Percentiles rank a stretch among this genome's conserved stretches.
phyloP scores from a whole-genome alignment of 2,888 invertebrate genomes.

The Cantharis rustica region DNA sequence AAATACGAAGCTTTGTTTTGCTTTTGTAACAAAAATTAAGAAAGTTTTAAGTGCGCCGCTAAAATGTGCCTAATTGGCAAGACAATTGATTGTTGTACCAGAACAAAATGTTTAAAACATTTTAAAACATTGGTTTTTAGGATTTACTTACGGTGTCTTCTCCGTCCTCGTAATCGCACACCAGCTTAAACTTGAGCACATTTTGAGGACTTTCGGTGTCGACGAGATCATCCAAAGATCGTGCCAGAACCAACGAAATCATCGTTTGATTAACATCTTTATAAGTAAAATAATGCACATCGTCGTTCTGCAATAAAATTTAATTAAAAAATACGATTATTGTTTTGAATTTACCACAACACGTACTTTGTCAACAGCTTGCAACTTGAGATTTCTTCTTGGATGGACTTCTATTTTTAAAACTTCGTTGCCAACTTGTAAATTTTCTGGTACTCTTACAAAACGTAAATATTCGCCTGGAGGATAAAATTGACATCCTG shows the following conservation, averaged over 20 bases:
- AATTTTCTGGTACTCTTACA: constrained; percentile 82
- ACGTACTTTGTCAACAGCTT: constrained; percentile 69
- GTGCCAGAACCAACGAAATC: constrained; percentile 75
- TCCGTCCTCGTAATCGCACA: constrained; percentile 72
- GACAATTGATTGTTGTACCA: not conserved
- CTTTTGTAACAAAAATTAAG: not conserved
- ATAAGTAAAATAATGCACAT: constrained; percentile 73
- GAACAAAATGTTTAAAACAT: not conserved
- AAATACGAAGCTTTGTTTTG: not conserved
- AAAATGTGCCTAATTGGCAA: not conserved
- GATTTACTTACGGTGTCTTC: constrained; percentile 66
- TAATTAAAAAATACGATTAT: not conserved
- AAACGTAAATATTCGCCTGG: constrained; percentile 82
- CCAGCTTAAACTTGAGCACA: constrained; percentile 79
- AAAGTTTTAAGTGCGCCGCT: not conserved
- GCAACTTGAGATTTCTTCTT: constrained; percentile 71
- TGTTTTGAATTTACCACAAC: not conserved
- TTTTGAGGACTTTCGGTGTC: constrained; percentile 81
- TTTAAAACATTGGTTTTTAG: not conserved
- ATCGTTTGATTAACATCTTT: constrained; percentile 77
- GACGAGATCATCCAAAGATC: constrained; percentile 78
- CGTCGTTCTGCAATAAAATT: constrained; percentile 62
- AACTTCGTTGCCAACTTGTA: constrained; percentile 77
- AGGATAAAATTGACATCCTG: constrained; percentile 86
- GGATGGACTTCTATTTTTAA: constrained; percentile 83